Percentiles rank a stretch among this genome's conserved stretches.
Conservation (phyloP, 2,888 invertebrate genomes). For the Microctonus hyperodae region DNA sequence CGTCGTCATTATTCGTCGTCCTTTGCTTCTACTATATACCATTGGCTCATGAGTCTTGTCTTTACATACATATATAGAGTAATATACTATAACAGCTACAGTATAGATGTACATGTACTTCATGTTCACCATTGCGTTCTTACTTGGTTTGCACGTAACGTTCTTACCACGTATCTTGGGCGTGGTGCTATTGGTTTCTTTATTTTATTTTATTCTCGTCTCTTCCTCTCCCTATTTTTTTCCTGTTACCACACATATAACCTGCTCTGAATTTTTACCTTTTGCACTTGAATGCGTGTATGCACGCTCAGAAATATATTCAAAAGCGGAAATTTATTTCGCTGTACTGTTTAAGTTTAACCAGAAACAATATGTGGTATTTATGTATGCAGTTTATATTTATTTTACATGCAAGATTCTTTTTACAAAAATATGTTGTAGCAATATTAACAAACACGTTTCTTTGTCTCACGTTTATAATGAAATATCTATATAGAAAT, state of each 20-base stretch:
- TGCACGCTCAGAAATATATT: conserved; percentile 1
- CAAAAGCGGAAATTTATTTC: background rate
- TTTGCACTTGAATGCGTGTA: background rate
- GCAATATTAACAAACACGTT: background rate
- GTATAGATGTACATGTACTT: background rate
- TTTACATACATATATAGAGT: background rate
- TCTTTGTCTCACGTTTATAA: background rate
- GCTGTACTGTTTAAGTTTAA: background rate
- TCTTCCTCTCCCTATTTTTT: conserved; percentile 14
- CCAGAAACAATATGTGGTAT: background rate
- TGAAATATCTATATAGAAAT: background rate
- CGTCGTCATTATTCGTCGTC: conserved; percentile 1
- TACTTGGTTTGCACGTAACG: conserved; percentile 29
- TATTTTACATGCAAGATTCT: too few relatives aligned
- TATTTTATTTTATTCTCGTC: conserved; percentile 37
- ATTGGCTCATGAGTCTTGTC: background rate
- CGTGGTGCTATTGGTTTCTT: conserved; percentile 51
- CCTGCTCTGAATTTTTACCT: conserved; percentile 10
- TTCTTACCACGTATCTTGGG: conserved; percentile 55
- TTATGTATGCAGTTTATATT: background rate
- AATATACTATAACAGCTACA: background rate
- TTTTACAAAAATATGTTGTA: background rate
- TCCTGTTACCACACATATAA: conserved; percentile 10
- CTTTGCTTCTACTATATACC: background rate
- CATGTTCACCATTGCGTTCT: conserved; percentile 14